These are phyloP conservation scores for Masnerella sp. DNA, from an alignment of 2,888 invertebrate genomes.

Conservation along the genomic window DNA sequence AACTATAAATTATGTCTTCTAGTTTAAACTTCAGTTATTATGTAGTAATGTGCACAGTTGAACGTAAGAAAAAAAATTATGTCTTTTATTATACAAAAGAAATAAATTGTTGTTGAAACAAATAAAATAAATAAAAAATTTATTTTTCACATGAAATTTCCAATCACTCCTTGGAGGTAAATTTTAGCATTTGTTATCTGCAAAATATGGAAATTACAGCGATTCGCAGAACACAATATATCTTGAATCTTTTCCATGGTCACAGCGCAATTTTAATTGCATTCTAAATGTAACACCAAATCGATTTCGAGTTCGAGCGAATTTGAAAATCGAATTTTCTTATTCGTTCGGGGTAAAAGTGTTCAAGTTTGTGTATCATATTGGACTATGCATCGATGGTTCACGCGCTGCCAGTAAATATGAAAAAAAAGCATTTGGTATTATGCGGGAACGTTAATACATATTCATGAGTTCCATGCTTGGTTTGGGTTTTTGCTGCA, in stretches of 20 bases:
- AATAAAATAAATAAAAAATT: no score
- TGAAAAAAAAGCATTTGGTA: conserved; percentile 55
- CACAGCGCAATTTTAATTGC: conserved; percentile 7
- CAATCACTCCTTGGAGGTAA: no score
- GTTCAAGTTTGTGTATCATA: conserved; percentile 20
- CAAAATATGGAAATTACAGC: neutral
- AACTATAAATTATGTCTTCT: no score
- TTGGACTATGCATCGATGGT: conserved; percentile 24
- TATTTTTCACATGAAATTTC: neutral
- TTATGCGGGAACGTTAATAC: conserved; percentile 62
- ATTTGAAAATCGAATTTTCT: neutral
- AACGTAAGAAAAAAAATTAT: no score
- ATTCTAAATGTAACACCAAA: neutral
- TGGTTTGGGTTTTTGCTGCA: conserved; percentile 38
- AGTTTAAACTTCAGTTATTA: no score
- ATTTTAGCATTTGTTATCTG: no score
- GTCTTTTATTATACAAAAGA: no score
- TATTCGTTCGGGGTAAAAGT: neutral
- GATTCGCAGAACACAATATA: neutral
- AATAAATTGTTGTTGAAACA: no score
- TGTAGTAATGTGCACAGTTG: no score
- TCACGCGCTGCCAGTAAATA: conserved; percentile 33
- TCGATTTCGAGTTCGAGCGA: conserved; percentile 14
- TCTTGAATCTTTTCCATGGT: neutral
- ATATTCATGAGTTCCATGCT: conserved; percentile 64